These are phyloP conservation scores for Drosophila sordidula DNA, from an alignment of 2,888 invertebrate species.

Conservation along the genomic window DNA sequence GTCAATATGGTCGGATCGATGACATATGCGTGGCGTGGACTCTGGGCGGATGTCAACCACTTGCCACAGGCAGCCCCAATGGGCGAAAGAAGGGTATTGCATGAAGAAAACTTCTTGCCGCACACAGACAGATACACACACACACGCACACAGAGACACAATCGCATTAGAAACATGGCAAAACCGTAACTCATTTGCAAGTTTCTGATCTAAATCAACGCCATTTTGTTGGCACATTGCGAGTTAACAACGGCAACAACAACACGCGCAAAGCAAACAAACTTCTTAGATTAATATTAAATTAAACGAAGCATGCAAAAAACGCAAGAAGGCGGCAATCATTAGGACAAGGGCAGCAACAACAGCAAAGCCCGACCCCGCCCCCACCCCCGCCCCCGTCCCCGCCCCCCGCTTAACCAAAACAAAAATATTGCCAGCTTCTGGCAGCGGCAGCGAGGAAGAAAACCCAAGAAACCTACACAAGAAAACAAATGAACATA, in stretches of 20 bases:
- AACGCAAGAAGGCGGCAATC: slow-evolving; percentile 77
- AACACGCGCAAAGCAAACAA: slow-evolving; percentile 65
- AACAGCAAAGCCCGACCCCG: slow-evolving; percentile 14
- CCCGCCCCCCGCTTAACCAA: neutral
- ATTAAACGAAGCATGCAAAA: slow-evolving; percentile 83
- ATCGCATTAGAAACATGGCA: neutral
- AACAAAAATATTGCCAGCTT: slow-evolving; percentile 43
- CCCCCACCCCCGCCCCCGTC: neutral
- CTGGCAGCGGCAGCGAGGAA: slow-evolving; percentile 15
- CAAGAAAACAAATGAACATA: slow-evolving; percentile 78
- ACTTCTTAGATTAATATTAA: slow-evolving; percentile 82
- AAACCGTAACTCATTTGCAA: slow-evolving; percentile 43
- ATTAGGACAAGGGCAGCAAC: slow-evolving; percentile 63
- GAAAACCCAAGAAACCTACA: slow-evolving; percentile 67
- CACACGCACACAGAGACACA: neutral
- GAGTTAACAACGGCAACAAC: slow-evolving; percentile 31
- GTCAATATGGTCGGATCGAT: slow-evolving; percentile 3
- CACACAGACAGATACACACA: neutral
- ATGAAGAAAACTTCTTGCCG: neutral
- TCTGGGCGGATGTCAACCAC: neutral
- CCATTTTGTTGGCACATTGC: slow-evolving; percentile 51
- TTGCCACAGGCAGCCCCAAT: neutral
- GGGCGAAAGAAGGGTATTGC: neutral
- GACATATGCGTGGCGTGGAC: neutral
- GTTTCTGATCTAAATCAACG: slow-evolving; percentile 41